Base-by-base conservation (phyloP, 2,797 vertebrate species). In the Gallinago solitaria region DNA sequence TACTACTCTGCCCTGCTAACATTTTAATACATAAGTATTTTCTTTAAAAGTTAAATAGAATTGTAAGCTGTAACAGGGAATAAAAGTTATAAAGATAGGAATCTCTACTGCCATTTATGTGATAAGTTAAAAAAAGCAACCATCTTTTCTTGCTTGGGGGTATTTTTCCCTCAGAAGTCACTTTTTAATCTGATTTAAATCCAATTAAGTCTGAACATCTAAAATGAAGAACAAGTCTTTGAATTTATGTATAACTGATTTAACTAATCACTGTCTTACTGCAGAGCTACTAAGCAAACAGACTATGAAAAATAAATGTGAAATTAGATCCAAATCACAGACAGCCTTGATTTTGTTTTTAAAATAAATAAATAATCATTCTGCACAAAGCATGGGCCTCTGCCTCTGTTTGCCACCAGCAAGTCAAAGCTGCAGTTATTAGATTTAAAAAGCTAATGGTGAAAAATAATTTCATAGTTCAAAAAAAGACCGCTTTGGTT, bases 121-220 rank as follows among this genome's bases (percentile, higher is more conserved):
- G 87, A 9, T 75, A 91, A 94, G 76, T 90, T 95, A 30, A 87
- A 93, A 56, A 90, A 84, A 76, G 65, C 11, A 85, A 88, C 93
- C 63, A n/a, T 97, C 69, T 94, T 59, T 87, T 96, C 95, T 65
- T 91, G 85, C 89, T 95, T 90, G 61, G 81, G 93, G 78, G 54
- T 91, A 16, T 95, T 97, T 95, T 97, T 89, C 81, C 86, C 64
- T 95, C 88, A 95, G 93, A 97, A 96, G 57, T 78, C 53, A 87
- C 89, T 94, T 97, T 96, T 92, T 93, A 96, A 96, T 97, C 83
- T 94, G 89, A 96, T 96, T 89, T 76, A 96, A 96, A 97, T 96
- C 86, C 91, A 96, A 84, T 97, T 97, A 89, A 96, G 68, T 90
- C 93, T 93, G 80, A 96, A 90, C 89, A 96, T 94, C 57, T 93